Conservation (phyloP, 1,140 invertebrate species). For the Neoseiulus cucumeris region DNA sequence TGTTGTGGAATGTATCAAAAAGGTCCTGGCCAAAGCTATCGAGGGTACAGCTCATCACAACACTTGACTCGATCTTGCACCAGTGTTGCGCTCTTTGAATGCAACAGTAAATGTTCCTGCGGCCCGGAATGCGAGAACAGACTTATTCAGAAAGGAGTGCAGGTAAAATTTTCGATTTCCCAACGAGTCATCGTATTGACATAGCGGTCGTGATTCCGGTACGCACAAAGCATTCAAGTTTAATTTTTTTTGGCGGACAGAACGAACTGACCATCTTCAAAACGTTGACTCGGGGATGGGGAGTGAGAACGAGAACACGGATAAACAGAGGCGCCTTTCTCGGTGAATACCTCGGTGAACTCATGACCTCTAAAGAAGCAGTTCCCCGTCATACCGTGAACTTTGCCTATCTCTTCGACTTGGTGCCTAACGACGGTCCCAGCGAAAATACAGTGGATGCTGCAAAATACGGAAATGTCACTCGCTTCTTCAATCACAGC, state of each 20-base stretch:
- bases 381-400: not conserved
- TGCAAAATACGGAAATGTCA: not conserved
- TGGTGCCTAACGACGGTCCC: not conserved
- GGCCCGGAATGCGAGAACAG: not conserved
- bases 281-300: not conserved
- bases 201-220: not conserved
- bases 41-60: too few species aligned
- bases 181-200: not conserved
- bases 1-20: too few species aligned
- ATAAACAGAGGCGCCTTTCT: not conserved
- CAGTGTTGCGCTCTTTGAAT: not conserved
- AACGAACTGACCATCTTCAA: not conserved
- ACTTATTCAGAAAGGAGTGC: not conserved
- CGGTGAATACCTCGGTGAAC: not conserved
- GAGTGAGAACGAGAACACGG: not conserved
- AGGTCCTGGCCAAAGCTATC: too few species aligned
- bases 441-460: not conserved
- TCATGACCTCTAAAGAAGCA: not conserved
- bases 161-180: not conserved
- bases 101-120: not conserved
- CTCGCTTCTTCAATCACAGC: not conserved
- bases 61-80: too few species aligned
- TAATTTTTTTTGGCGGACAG: not conserved
- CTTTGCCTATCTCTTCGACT: not conserved
- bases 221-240: not conserved